Percentiles rank a stretch among this genome's conserved stretches.
Conservation (phyloP, 1,140 invertebrate genomes). For the Drosophila neocordata region DNA sequence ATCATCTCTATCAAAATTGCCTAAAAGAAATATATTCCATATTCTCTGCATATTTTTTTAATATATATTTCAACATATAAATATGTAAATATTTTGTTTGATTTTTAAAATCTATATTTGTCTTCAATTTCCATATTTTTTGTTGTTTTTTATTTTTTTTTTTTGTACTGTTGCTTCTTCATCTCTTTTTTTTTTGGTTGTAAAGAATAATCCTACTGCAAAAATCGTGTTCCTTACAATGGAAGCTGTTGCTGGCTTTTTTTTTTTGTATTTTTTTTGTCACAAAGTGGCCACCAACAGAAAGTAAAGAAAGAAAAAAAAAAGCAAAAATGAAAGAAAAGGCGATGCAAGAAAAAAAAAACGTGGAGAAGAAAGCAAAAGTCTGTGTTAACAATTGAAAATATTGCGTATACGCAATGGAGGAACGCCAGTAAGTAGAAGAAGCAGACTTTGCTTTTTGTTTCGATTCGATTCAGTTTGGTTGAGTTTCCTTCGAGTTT, state of each 20-base stretch:
- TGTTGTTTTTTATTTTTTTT: not conserved
- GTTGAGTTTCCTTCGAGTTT: not conserved
- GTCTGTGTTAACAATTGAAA: slow-evolving; percentile 20
- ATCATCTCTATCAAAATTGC: no score
- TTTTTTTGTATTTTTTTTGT: slow-evolving; percentile 7
- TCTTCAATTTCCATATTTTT: not conserved
- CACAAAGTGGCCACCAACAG: slow-evolving; percentile 9
- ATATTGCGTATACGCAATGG: slow-evolving; percentile 22
- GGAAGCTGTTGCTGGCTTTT: slow-evolving; percentile 11
- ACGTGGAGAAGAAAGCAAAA: not conserved
- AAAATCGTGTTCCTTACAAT: slow-evolving; percentile 9
- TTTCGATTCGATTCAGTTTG: slow-evolving; percentile 9
- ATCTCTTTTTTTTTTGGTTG: no score
- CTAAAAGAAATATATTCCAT: no score
- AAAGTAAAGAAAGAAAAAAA: not conserved
- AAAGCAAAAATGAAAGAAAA: no score
- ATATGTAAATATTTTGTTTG: no score
- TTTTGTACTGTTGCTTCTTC: no score
- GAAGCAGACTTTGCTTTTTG: slow-evolving; percentile 9
- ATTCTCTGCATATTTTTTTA: no score
- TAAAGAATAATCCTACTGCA: not conserved
- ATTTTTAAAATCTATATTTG: no score
- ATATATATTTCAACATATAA: no score
- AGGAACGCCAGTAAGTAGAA: not conserved
- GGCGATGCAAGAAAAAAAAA: not conserved